These are phyloP conservation scores for Aramus guarauna DNA, from an alignment of 2,113 vertebrate genomes.

Conservation along the genomic window DNA sequence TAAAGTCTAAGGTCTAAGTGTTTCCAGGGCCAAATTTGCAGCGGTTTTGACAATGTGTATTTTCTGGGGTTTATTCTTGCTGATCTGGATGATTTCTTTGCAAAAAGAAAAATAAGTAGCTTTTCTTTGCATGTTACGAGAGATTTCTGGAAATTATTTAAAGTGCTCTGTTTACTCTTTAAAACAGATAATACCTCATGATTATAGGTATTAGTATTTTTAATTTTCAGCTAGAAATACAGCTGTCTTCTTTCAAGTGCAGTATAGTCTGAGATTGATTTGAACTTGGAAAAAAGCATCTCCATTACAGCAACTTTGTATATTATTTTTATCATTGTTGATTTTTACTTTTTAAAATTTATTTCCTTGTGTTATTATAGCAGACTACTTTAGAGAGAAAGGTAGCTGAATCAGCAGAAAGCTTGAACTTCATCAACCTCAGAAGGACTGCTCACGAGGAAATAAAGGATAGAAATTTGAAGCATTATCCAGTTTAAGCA, in stretches of 20 bases:
- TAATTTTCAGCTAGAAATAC: neutral
- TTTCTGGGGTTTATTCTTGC: neutral
- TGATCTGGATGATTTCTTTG: neutral
- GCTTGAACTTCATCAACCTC: neutral
- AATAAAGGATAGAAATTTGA: neutral
- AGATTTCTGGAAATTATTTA: neutral
- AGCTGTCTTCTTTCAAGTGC: neutral
- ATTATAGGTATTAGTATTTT: neutral
- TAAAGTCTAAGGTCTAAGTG: neutral
- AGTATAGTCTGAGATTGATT: neutral
- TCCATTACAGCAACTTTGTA: neutral
- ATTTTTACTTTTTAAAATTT: neutral
- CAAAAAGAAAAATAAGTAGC: neutral
- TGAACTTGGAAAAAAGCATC: neutral
- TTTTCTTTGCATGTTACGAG: neutral
- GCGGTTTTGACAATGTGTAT: neutral
- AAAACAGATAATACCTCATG: neutral
- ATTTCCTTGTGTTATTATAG: neutral
- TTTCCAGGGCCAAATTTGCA: neutral
- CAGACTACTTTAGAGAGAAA: constrained; percentile 23
- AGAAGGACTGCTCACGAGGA: neutral
- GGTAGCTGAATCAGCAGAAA: neutral
- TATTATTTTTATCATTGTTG: neutral
- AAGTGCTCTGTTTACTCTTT: neutral
- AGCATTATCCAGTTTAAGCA: neutral